A percentile compares a stretch with the other conserved stretches of the same genome.
These are phyloP conservation scores for Cinclus mexicanus DNA, from an alignment of 2,113 vertebrate species.

Conservation along the genomic window DNA sequence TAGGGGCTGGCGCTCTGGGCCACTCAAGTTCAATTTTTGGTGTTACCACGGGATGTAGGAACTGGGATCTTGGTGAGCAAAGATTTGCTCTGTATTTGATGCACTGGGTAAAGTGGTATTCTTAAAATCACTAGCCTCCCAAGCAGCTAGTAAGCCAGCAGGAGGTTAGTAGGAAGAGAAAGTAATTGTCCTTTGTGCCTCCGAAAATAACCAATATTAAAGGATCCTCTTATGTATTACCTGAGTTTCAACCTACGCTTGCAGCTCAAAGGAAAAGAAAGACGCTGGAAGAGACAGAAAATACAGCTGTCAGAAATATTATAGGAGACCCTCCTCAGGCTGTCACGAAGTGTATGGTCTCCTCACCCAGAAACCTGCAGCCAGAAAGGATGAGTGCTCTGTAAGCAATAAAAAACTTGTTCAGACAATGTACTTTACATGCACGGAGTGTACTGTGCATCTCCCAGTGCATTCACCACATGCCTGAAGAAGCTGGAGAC, in stretches of 20 bases:
- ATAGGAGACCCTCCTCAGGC: conserved; percentile 16
- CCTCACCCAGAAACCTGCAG: not conserved
- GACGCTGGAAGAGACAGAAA: conserved; percentile 25
- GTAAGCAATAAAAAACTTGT: not conserved
- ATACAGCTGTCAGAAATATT: conserved; percentile 36
- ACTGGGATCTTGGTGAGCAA: conserved; percentile 63
- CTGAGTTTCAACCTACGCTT: not conserved
- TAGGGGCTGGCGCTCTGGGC: conserved; percentile 55
- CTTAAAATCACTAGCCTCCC: conserved; percentile 67
- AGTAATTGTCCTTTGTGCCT: conserved; percentile 63
- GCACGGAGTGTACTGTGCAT: accelerated
- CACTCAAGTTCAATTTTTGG: conserved; percentile 76
- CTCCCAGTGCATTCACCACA: not conserved
- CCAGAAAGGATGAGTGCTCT: not conserved
- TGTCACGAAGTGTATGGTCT: not conserved
- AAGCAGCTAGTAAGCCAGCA: conserved; percentile 64
- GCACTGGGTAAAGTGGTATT: conserved; percentile 70
- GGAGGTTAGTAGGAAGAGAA: conserved; percentile 61
- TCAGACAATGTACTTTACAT: not conserved
- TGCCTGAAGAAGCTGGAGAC: not conserved
- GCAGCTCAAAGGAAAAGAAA: conserved; percentile 27
- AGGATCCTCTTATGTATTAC: conserved; percentile 52
- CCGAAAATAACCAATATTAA: conserved; percentile 70
- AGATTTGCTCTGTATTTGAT: conserved; percentile 71
- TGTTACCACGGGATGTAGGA: conserved; percentile 61